Evolutionary conservation across 2,888 invertebrate genomes (phyloP), one percentile per base, ranked within the genome.

Genomic region (Acleris cristana): DNA sequence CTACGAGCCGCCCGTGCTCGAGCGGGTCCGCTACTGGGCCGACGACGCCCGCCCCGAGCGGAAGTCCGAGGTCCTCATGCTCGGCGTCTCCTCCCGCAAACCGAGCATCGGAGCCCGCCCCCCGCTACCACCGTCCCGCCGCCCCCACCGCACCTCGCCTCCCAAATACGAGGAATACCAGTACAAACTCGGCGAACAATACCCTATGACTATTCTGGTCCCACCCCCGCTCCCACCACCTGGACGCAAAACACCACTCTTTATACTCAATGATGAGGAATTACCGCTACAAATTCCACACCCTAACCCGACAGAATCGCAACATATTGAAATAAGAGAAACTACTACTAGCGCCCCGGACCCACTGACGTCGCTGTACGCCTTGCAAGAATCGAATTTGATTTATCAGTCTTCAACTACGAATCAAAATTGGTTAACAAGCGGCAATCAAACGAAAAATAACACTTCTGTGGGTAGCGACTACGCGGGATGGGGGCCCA

Each of bases 21-120:
- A 96, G 71, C 90, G 95, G 45, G 97, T 97, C 3, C 96, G 96
- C 75, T 97, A 97, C 80, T 97, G 97, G 97, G 94, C 95, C 21
- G 95, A 95, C 54, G 94, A 95, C 0, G 85, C 87, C 67, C 84
- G 85, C 69, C 92, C 89, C 16, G 93, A 93, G 71, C 95, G 95
- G 77, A 96, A 96, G 81, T 94, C 95, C 3, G 96, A 96, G 84
- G 95, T 96, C 23, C 88, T 96, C 14, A 93, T 96, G 56, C 87
- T 96, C 1, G 96, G 96, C 0, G 94, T 96, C 0, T 94, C 96
- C 2, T 95, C 95, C 0, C 94, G 95, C 70, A 95, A 95, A 77
- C 95, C 95, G 1, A 95, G 95, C 72, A 90, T 93, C 1, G 92
- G 91, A 3, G 78, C 88, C n/a, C 93, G 88, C 23, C 94, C 87